Evolutionary conservation across 2,797 vertebrate species (phyloP), one percentile per base, ranked within the genome.

Genomic region (Mus minutoides): DNA sequence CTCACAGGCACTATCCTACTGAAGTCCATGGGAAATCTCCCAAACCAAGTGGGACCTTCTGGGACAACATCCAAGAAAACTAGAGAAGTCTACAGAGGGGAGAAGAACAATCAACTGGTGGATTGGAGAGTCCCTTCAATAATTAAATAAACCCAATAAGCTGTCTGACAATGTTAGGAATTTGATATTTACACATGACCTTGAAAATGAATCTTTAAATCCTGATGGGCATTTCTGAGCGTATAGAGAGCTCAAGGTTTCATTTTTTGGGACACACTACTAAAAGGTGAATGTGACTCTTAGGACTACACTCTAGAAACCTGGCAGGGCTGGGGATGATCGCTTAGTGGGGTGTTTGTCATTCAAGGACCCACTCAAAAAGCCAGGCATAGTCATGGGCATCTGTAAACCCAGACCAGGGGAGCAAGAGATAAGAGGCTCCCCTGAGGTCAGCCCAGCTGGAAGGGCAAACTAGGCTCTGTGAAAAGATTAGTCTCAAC

Each of bases 61-160:
- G 90, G 94, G 85, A 90, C 92, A 90, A n/a, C 6, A 87, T n/a
- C 46, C 54, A 83, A 76, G 77, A 84, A 90, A 92, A 94, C 75
- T 54, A 90, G 82, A 77, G 5, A 83, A 86, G 87, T 90, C 77
- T 94, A 96, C 83, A 17, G 76, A 71, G 84, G 43, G 80, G 12
- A 87, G 10, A 16, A 83, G 89, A 56, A 83, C 62, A 49, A 17
- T 78, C 5, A 56, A 24, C 86, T 11, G 10, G 73, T 92, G 76
- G 92, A 19, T 82, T 73, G 86, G 60, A 92, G 60, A 21, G 19
- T 14, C 46, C 46, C 2, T 71, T 37, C 34, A 54, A 54, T 17
- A 37, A 49, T 11, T 71, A 54, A 71, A n/a, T 21, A 69, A 52
- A 29, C 43, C 64, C 31, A 69, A 4, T 16, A 24, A 16, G 21